Evolutionary conservation across 2,888 invertebrate genomes (phyloP), one percentile per base, ranked within the genome.

Genomic region (Agrochola circellaris): DNA sequence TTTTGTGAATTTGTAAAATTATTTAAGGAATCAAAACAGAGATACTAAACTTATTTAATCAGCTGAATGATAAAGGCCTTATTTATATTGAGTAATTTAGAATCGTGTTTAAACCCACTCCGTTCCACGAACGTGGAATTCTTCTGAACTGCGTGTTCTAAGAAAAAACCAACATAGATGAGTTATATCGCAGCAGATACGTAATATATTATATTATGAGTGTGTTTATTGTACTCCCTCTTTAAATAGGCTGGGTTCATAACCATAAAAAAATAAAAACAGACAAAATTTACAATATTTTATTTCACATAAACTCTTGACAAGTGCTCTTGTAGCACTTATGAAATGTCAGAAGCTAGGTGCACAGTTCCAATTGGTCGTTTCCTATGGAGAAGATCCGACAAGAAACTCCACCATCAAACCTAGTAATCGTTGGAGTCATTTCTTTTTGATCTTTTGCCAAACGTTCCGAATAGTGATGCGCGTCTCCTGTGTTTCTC

Each of bases 381-480:
- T n/a, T n/a, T n/a, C n/a, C n/a, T n/a, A n/a, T n/a, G n/a, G n/a
- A n/a, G n/a, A n/a, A n/a, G n/a, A n/a, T n/a, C n/a, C n/a, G n/a
- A n/a, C n/a, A n/a, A n/a, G n/a, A n/a, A n/a, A n/a, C n/a, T n/a
- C n/a, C n/a, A n/a, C n/a, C 34, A 74, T 78, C 62, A 77, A 82
- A 73, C 73, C 72, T 80, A 80, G 75, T 83, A 84, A 86, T 86
- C 60, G 67, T 81, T 79, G 71, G 68, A 82, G 86, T 83, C 45
- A 75, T 78, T 86, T 88, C 73, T 83, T 87, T 87, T 90, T 91
- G 91, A 86, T 80, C 54, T 79, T 72, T 72, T 82, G 90, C 91
- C 91, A 91, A 88, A 73, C 68, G 26, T 75, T 74, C 30, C 26
- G 61, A 60, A 73, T 61, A 79, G 38, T 74, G 58, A 75, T 68